phyloP scores from a whole-genome alignment of 2,797 vertebrate genomes.

The Vultur gryphus region DNA sequence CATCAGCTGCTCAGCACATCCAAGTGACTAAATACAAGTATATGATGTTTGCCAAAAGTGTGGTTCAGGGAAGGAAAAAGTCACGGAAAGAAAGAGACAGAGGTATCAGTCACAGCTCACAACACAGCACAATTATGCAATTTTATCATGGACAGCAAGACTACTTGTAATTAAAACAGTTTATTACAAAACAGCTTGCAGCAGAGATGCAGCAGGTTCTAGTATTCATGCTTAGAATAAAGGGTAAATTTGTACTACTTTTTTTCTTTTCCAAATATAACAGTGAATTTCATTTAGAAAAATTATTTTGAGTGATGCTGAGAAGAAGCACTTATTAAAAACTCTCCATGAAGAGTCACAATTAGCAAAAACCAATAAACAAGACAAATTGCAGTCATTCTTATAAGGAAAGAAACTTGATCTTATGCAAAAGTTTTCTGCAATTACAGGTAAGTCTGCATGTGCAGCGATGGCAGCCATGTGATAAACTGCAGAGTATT shows the following conservation, averaged over 20 bases:
- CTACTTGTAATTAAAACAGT: constrained; percentile 34
- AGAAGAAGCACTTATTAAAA: neutral
- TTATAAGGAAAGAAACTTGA: neutral
- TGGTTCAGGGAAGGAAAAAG: neutral
- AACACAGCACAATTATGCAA: neutral
- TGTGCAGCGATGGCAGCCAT: neutral
- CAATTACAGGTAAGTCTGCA: neutral
- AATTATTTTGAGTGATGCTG: neutral
- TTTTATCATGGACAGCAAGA: neutral
- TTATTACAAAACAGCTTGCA: neutral
- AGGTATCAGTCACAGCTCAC: neutral
- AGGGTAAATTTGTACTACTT: neutral
- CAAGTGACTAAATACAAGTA: neutral
- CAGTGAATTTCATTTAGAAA: neutral
- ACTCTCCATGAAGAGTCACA: neutral
- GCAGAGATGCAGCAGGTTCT: neutral
- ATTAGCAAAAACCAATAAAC: neutral
- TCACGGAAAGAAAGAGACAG: neutral
- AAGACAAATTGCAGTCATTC: fast-evolving
- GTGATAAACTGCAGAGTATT: neutral
- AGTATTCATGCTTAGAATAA: neutral
- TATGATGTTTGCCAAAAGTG: neutral
- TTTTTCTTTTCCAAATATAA: neutral
- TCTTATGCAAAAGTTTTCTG: neutral
- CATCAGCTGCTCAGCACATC: neutral